Base-by-base conservation (phyloP, 2,113 vertebrate genomes). In the Lethenteron reissneri region DNA sequence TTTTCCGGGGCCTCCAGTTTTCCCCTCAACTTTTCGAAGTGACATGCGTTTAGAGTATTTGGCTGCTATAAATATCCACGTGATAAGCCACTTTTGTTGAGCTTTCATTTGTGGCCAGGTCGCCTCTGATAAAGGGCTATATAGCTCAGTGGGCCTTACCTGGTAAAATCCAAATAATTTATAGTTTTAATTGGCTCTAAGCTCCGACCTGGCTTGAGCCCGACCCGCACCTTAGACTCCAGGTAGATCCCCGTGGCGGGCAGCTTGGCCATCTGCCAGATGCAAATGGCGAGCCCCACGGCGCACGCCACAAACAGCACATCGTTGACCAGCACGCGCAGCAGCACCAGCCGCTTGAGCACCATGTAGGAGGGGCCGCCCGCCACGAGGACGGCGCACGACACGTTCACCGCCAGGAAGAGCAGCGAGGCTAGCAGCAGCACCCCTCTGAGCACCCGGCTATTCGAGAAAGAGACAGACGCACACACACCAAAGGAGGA, bases 171-270 rank as follows among this genome's bases (percentile, higher is more conserved):
- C 3, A 41, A 41, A 41, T 41, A 41, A 7, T 41, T 41, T 7
- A 41, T 41, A 41, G 41, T 41, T 41, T 41, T 41, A 41, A 41
- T 41, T 41, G 41, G 41, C 41, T 41, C 41, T 41, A 41, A 41
- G 41, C 41, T 41, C 41, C 41, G 41, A 41, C 41, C 41, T 41
- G 41, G 41, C 41, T 41, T 41, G 5, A 41, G 41, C 6, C 41
- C 41, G 74, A 77, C 0, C 8, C 82, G 80, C 78, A 95, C 92
- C 86, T 95, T 95, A 71, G 92, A 95, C 81, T 95, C 89, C 69
- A 97, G 88, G 83, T 97, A 97, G 81, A 95, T 89, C 0, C 90
- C 94, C n/a, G 91, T 90, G 21, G 89, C 90, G 74, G 92, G 90
- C 88, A 90, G 87, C 83, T 90, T 95, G 79, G 89, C 86, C 4